Evolutionary conservation across 2,113 vertebrate species (phyloP).

Genomic region (Sturnus vulgaris): DNA sequence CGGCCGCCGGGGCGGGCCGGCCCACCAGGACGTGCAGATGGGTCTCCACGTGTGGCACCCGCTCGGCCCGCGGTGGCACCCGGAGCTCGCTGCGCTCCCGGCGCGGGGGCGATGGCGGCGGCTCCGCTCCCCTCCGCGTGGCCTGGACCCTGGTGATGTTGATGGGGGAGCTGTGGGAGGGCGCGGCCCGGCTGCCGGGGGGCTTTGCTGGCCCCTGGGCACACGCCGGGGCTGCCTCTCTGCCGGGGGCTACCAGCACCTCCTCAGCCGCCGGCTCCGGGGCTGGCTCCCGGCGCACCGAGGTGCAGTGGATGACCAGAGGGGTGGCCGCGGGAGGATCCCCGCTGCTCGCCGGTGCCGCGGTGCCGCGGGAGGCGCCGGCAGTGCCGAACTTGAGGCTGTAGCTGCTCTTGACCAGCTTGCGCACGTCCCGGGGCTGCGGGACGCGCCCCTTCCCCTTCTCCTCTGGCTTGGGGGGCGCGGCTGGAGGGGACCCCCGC

Average conservation of each 20-base stretch:
- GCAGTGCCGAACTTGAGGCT: constrained; percentile 77
- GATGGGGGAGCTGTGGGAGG: neutral
- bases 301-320: constrained; percentile 69
- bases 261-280: accelerated
- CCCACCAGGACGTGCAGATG: constrained; percentile 56
- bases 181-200: neutral
- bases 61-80: neutral
- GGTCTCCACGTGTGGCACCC: neutral
- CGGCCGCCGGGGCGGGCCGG: accelerated
- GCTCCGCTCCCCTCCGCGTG: neutral
- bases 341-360: neutral
- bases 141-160: constrained; percentile 45
- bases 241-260: neutral
- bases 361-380: neutral
- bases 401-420: constrained; percentile 87
- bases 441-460: constrained; percentile 45
- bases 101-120: neutral
- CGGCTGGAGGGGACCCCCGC: accelerated
- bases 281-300: neutral
- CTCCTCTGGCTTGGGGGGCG: neutral
- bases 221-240: accelerated
- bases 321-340: neutral
- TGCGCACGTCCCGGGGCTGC: constrained; percentile 85
- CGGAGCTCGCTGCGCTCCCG: constrained; percentile 45
- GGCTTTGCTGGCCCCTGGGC: neutral